Evolutionary conservation across 1,140 invertebrate species (phyloP), one percentile per base, ranked within the genome.

Genomic region (Bombus pyrosoma): DNA sequence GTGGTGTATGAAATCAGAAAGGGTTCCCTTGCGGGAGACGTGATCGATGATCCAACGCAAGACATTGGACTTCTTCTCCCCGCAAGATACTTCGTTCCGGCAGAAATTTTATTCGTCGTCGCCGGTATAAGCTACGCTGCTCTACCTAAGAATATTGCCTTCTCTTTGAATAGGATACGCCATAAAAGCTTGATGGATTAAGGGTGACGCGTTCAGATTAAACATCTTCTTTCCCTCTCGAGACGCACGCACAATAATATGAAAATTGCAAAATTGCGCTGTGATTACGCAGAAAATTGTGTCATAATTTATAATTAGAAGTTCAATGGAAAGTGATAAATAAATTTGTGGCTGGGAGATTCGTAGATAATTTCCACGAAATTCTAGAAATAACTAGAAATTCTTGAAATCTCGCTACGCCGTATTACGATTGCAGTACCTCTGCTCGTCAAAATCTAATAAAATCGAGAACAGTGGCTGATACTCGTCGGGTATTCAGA

Each of bases 11-110:
- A 87, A 79, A 90, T 77, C 81, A 85, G 88, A 87, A 89, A 86
- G 89, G 85, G 78, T 85, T 84, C 32, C 59, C 76, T 43, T 47
- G 34, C 77, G 62, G 41, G 80, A 77, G 83, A 87, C 81, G 89
- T 93, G 92, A 93, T 93, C 92, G 92, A 93, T 93, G 92, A 93
- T 93, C 86, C 89, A 87, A 79, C 90, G 85, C 85, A 81, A 86
- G 89, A 89, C 87, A 89, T 76, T 81, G 87, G 73, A 89, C 34
- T 74, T 59, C 82, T 64, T 74, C 59, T 76, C 18, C 59, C 64
- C 41, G 41, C 68, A 39, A 59, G 80, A 75, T 72, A 66, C 75
- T 59, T 74, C 32, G 62, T 83, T 81, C 69, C 43, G 79, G 81
- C 79, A 81, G 57, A 78, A 89, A 91, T 88, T 88, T 88, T 83